Evolutionary conservation across 2,797 vertebrate genomes (phyloP).

Genomic region (Hyperoplus lanceolatus): DNA sequence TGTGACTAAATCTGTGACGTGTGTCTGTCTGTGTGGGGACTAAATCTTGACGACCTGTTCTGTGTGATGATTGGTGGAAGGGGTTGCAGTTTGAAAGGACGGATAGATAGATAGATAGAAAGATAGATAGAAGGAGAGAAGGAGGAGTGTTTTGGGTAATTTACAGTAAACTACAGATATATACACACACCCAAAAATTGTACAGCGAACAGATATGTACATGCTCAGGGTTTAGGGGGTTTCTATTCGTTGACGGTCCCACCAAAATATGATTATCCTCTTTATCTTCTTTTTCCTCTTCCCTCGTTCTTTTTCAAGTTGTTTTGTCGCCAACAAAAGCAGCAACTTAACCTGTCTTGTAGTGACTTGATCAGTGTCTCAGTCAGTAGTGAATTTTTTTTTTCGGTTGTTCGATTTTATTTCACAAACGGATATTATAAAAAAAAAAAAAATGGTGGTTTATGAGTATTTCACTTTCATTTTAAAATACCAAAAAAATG

Average conservation of each 20-base stretch:
- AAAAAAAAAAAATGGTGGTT: too few species aligned
- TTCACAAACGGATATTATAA: too few species aligned
- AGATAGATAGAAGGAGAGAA: background rate
- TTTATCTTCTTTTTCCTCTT: background rate
- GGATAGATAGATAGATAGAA: background rate
- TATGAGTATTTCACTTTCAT: too few species aligned
- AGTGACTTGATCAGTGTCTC: slow-evolving; percentile 36
- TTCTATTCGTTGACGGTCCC: slow-evolving; percentile 51
- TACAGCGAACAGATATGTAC: slow-evolving; percentile 86
- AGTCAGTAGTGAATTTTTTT: too few species aligned
- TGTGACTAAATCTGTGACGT: too few species aligned
- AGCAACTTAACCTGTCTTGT: slow-evolving; percentile 57
- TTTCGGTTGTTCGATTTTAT: too few species aligned
- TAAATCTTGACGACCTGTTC: slow-evolving; percentile 6
- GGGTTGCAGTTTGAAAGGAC: slow-evolving; percentile 5
- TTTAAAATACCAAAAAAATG: too few species aligned
- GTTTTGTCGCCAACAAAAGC: background rate
- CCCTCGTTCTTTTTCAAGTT: slow-evolving; percentile 2
- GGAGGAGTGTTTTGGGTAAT: slow-evolving; percentile 61
- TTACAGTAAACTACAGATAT: slow-evolving; percentile 87
- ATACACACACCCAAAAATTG: slow-evolving; percentile 81
- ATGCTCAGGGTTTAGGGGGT: slow-evolving; percentile 64
- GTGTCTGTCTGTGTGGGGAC: background rate
- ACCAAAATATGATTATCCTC: slow-evolving; percentile 41
- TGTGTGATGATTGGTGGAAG: slow-evolving; percentile 46